Evolutionary conservation across 2,113 vertebrate species (phyloP), one percentile per base, ranked within the genome.

Genomic region (Tretioscincus oriximinensis): DNA sequence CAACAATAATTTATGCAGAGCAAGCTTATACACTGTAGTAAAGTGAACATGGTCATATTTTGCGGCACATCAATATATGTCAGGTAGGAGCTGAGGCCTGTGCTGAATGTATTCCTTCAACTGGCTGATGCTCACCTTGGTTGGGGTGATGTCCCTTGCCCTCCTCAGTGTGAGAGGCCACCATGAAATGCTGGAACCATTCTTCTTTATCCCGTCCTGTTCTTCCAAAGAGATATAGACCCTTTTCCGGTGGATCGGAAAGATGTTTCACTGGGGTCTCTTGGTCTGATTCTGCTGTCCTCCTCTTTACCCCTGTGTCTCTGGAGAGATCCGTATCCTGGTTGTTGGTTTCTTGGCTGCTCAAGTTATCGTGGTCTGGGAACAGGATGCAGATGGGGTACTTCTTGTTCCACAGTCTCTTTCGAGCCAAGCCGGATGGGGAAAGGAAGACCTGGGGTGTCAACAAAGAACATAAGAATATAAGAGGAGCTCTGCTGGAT

Each of bases 171-270:
- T 24, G 77, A 80, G 96, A 94, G 3, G 94, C 96, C 77, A 80
- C 85, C 83, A 90, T 78, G 16, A 98, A 93, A 58, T 95, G 92
- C 81, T 94, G 95, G 81, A 95, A 97, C 97, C 97, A 98, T 88
- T 97, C 97, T 76, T 98, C 97, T 90, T 98, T 98, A 80, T 97
- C 97, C 69, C 97, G 90, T 16, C 97, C 97, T 0, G 97, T 98
- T 69, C 97, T 85, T 49, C 96, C 96, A 0, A 98, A 98, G 45
- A 98, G 95, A 90, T 95, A 97, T 31, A 98, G 94, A 8, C 85
- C 90, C 67, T 61, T 83, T 73, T 90, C 89, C 74, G 73, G 85
- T 83, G 65, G 1, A 7, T 89, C 87, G 14, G 76, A 81, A 0
- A 60, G 21, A 14, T 78, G 54, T 63, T 75, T 76, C 26, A 76